phyloP scores from a whole-genome alignment of 2,113 vertebrate genomes.

The Lophura nycthemera region DNA sequence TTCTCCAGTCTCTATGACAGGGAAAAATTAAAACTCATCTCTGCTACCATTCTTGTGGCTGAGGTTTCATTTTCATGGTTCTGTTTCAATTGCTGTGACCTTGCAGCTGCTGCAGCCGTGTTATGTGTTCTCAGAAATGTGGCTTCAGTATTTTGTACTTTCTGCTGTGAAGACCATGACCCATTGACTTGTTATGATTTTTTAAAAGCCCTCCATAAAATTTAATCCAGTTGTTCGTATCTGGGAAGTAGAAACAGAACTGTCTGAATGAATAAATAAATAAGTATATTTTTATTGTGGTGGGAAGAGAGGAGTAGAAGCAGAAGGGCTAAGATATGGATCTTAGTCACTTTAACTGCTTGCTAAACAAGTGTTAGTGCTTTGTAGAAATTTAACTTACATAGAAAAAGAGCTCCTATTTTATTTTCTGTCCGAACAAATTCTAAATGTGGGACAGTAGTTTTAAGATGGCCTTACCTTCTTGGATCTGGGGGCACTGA shows the following conservation, averaged over 20 bases:
- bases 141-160: not conserved
- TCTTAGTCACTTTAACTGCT: not conserved
- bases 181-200: constrained; percentile 28
- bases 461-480: not conserved
- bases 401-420: not conserved
- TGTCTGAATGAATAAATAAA: too few species aligned
- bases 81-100: constrained; percentile 30
- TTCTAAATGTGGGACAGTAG: not conserved
- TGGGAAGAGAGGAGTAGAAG: not conserved
- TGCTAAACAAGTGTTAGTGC: not conserved
- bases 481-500: not conserved
- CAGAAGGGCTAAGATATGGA: not conserved
- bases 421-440: not conserved
- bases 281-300: not conserved
- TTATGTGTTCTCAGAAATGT: not conserved
- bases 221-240: constrained; percentile 49
- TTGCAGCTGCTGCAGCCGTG: constrained; percentile 48
- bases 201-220: constrained; percentile 41
- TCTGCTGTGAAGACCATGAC: constrained; percentile 37
- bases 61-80: constrained; percentile 37
- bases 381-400: not conserved
- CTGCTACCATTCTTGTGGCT: not conserved
- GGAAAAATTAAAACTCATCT: not conserved
- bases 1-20: fast-evolving
- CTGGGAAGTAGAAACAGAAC: constrained; percentile 37